phyloP scores from a whole-genome alignment of 2,113 vertebrate species.

The Neogobius melanostomus region DNA sequence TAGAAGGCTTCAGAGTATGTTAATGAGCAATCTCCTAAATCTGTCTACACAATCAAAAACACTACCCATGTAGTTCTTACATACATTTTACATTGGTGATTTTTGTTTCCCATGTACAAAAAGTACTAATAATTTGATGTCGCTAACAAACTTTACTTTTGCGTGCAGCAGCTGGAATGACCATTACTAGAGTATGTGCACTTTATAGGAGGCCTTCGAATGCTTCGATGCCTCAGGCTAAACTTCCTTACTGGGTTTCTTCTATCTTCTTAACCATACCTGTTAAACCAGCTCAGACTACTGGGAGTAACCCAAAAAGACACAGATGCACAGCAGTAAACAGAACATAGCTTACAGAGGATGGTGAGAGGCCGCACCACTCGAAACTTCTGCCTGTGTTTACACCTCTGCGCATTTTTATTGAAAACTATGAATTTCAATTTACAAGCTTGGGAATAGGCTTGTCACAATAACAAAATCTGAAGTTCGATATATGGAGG shows the following conservation, averaged over 20 bases:
- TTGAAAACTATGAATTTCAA: background rate
- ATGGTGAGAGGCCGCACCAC: slow-evolving; percentile 11
- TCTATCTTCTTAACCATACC: slow-evolving; percentile 23
- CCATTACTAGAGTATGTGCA: background rate
- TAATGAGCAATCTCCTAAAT: no score
- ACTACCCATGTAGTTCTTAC: no score
- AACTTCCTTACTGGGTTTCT: background rate
- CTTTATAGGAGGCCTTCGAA: background rate
- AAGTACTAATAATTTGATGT: no score
- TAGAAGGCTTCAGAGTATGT: no score
- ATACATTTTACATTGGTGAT: no score
- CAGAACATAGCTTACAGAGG: background rate
- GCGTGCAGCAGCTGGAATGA: background rate
- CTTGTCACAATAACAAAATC: no score
- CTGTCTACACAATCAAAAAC: no score
- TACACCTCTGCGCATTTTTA: background rate
- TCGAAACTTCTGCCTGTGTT: background rate
- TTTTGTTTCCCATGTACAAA: no score
- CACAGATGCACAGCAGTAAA: slow-evolving; percentile 14
- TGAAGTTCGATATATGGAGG: no score
- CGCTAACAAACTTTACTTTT: no score
- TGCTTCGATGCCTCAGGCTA: background rate
- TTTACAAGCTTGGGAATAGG: background rate
- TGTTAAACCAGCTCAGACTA: slow-evolving; percentile 45
- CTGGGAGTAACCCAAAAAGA: slow-evolving; percentile 6